These are phyloP conservation scores for Actenoides hombroni DNA, from an alignment of 2,113 vertebrate genomes.

Conservation along the genomic window DNA sequence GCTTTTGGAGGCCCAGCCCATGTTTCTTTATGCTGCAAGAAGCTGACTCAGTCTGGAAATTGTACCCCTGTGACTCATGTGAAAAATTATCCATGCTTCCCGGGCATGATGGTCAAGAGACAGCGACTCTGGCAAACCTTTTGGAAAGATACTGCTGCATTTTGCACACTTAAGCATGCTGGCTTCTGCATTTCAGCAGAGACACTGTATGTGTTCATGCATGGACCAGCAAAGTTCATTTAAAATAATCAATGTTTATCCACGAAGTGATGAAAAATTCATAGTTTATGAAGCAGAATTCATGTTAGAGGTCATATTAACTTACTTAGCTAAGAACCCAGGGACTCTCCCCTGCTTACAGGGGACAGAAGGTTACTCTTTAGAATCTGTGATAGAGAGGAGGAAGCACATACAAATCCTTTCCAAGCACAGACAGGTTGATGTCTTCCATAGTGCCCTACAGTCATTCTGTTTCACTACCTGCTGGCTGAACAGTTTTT, in stretches of 20 bases:
- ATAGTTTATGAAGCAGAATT: neutral
- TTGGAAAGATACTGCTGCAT: neutral
- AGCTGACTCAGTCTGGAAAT: neutral
- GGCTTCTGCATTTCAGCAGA: neutral
- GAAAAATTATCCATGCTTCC: neutral
- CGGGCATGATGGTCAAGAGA: neutral
- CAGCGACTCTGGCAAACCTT: neutral
- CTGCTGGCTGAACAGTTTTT: neutral
- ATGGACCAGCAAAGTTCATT: neutral
- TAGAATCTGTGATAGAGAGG: neutral
- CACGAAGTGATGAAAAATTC: neutral
- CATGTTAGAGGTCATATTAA: neutral
- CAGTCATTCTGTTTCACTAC: neutral
- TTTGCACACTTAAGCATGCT: neutral
- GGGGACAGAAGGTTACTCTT: neutral
- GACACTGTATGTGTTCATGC: neutral
- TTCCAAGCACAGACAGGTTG: neutral
- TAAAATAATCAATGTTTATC: neutral
- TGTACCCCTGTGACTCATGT: neutral
- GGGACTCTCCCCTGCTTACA: neutral
- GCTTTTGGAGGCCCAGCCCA: neutral
- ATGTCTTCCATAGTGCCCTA: neutral
- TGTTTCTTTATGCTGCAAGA: neutral
- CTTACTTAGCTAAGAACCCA: neutral
- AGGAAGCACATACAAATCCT: neutral